Conservation (phyloP, 1,140 invertebrate genomes). For the Cyphomyrmex costatus region DNA sequence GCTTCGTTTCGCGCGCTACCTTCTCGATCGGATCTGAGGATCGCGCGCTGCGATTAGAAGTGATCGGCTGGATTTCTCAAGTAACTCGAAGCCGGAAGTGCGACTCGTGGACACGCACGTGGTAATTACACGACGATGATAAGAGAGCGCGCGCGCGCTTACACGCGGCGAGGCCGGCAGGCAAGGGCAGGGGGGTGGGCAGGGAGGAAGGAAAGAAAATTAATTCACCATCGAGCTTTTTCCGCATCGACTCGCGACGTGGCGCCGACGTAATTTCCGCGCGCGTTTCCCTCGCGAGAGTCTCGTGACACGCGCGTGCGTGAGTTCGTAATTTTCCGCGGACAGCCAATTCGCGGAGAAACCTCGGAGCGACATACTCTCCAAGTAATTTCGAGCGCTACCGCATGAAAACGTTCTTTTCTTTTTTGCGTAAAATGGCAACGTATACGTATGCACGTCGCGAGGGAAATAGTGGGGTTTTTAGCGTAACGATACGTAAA, state of each 20-base stretch:
- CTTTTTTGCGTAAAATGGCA: not conserved
- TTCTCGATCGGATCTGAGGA: not conserved
- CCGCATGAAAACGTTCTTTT: no score
- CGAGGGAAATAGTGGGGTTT: not conserved
- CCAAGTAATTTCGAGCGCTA: no score
- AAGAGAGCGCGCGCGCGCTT: not conserved
- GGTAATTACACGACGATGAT: not conserved
- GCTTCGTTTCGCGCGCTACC: not conserved
- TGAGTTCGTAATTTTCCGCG: conserved; percentile 27
- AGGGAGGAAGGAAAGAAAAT: not conserved
- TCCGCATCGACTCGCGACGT: conserved; percentile 18
- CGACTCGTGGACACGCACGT: conserved; percentile 49
- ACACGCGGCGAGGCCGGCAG: not conserved
- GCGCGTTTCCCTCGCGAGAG: conserved; percentile 30
- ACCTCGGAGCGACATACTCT: not conserved
- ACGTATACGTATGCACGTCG: not conserved
- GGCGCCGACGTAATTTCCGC: conserved; percentile 57
- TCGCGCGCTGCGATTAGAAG: not conserved
- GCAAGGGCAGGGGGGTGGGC: not conserved
- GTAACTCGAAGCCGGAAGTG: conserved; percentile 9
- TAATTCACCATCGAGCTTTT: conserved; percentile 47
- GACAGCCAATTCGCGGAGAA: not conserved
- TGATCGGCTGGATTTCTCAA: not conserved
- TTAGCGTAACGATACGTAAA: not conserved
- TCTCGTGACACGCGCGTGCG: not conserved